Conservation (phyloP, 2,797 vertebrate genomes). For the Ceryle rudis region DNA sequence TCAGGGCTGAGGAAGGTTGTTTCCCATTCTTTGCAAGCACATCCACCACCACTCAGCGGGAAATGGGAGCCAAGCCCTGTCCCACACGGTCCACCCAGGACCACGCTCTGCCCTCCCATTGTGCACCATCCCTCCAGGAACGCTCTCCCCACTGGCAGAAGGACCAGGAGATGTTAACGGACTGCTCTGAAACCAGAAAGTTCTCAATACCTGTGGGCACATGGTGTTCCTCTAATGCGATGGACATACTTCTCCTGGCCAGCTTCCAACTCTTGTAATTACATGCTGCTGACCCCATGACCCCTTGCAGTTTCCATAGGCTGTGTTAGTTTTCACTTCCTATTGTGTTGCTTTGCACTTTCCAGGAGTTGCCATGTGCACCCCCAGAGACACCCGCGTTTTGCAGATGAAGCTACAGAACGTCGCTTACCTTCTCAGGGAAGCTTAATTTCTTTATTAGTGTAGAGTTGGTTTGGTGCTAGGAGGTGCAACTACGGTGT, state of each 20-base stretch:
- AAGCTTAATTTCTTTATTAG: background rate
- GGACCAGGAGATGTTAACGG: background rate
- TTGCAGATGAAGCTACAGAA: background rate
- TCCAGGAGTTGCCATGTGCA: background rate
- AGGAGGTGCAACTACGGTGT: background rate
- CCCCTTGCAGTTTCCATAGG: slow-evolving; percentile 50
- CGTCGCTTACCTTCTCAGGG: background rate
- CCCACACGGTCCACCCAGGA: fast-evolving
- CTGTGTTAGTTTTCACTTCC: slow-evolving; percentile 59
- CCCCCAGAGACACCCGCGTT: slow-evolving; percentile 11
- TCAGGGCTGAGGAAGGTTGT: background rate
- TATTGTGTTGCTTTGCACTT: slow-evolving; percentile 42
- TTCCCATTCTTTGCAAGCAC: background rate
- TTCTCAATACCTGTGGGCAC: background rate
- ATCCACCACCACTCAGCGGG: fast-evolving
- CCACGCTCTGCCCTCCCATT: fast-evolving
- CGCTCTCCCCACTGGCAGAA: background rate
- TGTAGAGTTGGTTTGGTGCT: background rate
- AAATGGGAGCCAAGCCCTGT: background rate
- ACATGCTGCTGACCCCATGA: slow-evolving; percentile 38
- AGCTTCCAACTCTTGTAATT: slow-evolving; percentile 56
- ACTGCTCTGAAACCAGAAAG: background rate
- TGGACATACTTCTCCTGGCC: slow-evolving; percentile 7
- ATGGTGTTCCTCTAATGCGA: background rate
- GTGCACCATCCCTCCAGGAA: background rate